Conservation (phyloP, 1,140 invertebrate species). For the Ptiloglossa arizonensis region DNA sequence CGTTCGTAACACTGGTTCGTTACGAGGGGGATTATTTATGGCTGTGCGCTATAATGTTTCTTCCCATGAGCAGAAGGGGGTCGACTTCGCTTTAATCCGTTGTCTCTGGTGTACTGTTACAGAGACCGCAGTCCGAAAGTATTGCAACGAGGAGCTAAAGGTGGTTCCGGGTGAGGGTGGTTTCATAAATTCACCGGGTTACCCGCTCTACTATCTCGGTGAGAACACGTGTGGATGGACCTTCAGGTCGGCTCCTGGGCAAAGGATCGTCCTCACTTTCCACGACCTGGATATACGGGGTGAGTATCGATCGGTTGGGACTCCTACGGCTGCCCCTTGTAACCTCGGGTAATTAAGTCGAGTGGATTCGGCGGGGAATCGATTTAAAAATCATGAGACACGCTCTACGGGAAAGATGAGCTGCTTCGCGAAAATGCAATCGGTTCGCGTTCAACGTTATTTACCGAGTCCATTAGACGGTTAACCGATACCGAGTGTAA, state of each 20-base stretch:
- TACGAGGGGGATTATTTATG: not conserved
- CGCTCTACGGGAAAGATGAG: not conserved
- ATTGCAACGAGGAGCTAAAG: conserved; percentile 76
- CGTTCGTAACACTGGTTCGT: too few species aligned
- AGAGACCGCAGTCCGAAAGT: conserved; percentile 76
- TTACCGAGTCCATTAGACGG: too few species aligned
- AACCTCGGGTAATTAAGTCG: not conserved
- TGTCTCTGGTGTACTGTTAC: conserved; percentile 19
- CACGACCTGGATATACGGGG: conserved; percentile 79
- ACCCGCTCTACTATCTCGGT: conserved; percentile 77
- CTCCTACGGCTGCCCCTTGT: not conserved
- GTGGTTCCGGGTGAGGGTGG: conserved; percentile 72
- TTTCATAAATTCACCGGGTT: conserved; percentile 77
- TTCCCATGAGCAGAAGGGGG: not conserved
- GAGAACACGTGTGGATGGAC: conserved; percentile 78
- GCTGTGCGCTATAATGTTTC: not conserved
- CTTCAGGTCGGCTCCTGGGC: conserved; percentile 75
- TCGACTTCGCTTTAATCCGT: not conserved
- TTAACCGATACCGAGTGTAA: too few species aligned
- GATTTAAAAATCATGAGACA: conserved; percentile 22
- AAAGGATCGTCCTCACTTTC: conserved; percentile 76
- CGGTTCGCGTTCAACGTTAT: not conserved
- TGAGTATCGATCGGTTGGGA: conserved; percentile 58
- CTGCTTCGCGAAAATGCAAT: not conserved
- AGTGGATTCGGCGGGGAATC: not conserved